Conservation (phyloP, 2,888 invertebrate species). For the Drosophila testacea region DNA sequence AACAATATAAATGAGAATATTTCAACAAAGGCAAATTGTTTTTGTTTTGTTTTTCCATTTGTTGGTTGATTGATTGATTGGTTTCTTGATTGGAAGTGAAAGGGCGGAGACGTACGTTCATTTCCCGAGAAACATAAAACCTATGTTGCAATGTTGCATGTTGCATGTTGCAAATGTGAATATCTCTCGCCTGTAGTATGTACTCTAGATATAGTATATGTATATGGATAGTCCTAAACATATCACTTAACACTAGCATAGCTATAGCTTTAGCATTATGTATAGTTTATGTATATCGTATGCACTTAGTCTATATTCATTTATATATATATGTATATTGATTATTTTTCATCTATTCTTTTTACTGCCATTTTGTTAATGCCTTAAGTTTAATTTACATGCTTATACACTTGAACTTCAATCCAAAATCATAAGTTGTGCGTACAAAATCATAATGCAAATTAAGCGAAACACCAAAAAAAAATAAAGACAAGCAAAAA, state of each 20-base stretch:
- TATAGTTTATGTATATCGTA: slow-evolving; percentile 54
- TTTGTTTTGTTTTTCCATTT: neutral
- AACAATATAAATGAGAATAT: slow-evolving; percentile 18
- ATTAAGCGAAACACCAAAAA: slow-evolving; percentile 8
- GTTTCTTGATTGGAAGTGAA: slow-evolving; percentile 46
- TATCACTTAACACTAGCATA: slow-evolving; percentile 48
- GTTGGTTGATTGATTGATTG: slow-evolving; percentile 29
- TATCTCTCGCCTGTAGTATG: slow-evolving; percentile 17
- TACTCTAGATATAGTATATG: slow-evolving; percentile 40
- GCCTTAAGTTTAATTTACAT: slow-evolving; percentile 60
- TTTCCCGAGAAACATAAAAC: slow-evolving; percentile 19
- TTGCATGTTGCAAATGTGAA: slow-evolving; percentile 4
- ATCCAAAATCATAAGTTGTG: slow-evolving; percentile 53
- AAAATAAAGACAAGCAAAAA: slow-evolving; percentile 16
- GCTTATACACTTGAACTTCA: slow-evolving; percentile 32
- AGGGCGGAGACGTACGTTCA: slow-evolving; percentile 51
- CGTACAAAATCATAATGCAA: slow-evolving; percentile 55
- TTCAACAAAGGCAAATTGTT: neutral
- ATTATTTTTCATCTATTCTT: slow-evolving; percentile 13
- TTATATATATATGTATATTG: slow-evolving; percentile 25
- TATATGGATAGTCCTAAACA: slow-evolving; percentile 33
- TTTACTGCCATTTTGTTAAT: slow-evolving; percentile 58
- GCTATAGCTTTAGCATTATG: slow-evolving; percentile 35
- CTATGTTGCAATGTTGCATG: slow-evolving; percentile 3
- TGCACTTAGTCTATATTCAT: slow-evolving; percentile 46